Evolutionary conservation across 2,113 vertebrate genomes (phyloP).

Genomic region (Sphyrna mokarran): DNA sequence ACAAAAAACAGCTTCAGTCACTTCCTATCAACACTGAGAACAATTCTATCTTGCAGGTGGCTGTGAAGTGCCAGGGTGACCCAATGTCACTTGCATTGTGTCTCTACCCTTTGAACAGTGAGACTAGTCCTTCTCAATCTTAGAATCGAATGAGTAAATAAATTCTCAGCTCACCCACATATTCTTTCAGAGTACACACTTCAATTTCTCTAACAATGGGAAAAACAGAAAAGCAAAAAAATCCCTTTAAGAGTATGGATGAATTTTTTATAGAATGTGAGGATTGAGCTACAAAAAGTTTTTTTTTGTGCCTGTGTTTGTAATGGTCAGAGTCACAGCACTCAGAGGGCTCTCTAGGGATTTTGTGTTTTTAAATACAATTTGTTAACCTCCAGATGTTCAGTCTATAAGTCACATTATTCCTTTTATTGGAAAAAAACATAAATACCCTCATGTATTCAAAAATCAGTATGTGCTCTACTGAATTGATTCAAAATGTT

Average conservation of each 20-base stretch:
- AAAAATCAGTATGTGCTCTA: too few species aligned
- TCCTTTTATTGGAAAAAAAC: constrained; percentile 3
- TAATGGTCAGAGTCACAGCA: constrained; percentile 57
- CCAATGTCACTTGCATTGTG: constrained; percentile 94
- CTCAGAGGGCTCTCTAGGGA: constrained; percentile 56
- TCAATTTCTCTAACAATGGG: constrained; percentile 97
- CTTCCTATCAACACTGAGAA: constrained; percentile 81
- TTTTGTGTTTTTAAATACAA: constrained; percentile 22
- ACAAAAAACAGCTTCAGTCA: constrained; percentile 92
- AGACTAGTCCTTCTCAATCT: constrained; percentile 72
- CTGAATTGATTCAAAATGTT: not conserved
- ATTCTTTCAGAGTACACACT: constrained; percentile 73
- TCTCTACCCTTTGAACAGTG: constrained; percentile 85
- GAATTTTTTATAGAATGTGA: constrained; percentile 91
- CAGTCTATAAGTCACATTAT: constrained; percentile 10
- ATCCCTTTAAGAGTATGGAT: constrained; percentile 73
- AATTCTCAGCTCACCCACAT: constrained; percentile 77
- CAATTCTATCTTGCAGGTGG: constrained; percentile 95
- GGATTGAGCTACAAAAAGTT: constrained; percentile 72
- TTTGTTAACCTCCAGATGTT: constrained; percentile 7
- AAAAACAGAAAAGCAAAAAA: constrained; percentile 66
- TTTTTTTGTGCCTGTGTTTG: constrained; percentile 42
- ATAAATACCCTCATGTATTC: not conserved
- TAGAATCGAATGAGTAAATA: constrained; percentile 88
- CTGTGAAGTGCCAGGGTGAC: constrained; percentile 81